These are phyloP conservation scores for Poeciliopsis retropinna DNA, from an alignment of 2,113 vertebrate genomes.

Conservation along the genomic window DNA sequence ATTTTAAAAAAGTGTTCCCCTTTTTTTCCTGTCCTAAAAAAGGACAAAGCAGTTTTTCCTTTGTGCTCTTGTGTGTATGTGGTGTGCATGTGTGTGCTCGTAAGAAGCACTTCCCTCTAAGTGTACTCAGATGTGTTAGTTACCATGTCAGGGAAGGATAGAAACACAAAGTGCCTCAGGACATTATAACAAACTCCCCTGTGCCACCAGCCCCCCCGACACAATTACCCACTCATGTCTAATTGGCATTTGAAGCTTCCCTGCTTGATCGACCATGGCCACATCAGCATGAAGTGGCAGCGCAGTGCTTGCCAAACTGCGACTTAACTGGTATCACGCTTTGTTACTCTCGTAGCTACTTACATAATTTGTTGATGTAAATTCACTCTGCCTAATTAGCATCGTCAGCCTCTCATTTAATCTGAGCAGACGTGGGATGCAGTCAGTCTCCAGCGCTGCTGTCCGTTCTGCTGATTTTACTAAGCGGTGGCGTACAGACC, in stretches of 20 bases:
- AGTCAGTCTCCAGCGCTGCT: conserved; percentile 58
- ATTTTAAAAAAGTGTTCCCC: background rate
- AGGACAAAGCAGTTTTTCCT: background rate
- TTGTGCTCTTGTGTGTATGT: conserved; percentile 2
- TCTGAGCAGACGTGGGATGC: conserved; percentile 76
- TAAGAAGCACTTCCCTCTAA: conserved; percentile 42
- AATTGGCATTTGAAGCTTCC: conserved; percentile 82
- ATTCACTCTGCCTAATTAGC: conserved; percentile 84
- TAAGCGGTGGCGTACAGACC: conserved; percentile 30
- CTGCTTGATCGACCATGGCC: conserved; percentile 81
- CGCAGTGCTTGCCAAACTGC: conserved; percentile 78
- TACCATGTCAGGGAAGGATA: conserved; percentile 71
- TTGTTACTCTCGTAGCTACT: conserved; percentile 78
- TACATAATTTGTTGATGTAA: conserved; percentile 82
- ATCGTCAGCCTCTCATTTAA: conserved; percentile 78
- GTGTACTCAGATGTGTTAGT: conserved; percentile 71
- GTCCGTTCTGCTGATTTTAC: conserved; percentile 56
- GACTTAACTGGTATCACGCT: conserved; percentile 83
- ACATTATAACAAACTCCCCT: conserved; percentile 76
- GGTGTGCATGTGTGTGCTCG: conserved; percentile 8
- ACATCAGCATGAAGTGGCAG: conserved; percentile 82
- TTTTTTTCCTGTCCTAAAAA: background rate
- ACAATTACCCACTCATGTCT: conserved; percentile 84
- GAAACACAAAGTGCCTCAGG: conserved; percentile 78
- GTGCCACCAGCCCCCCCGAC: conserved; percentile 79